Base-by-base conservation (phyloP, 2,113 vertebrate species). In the Monarcha castaneiventris region DNA sequence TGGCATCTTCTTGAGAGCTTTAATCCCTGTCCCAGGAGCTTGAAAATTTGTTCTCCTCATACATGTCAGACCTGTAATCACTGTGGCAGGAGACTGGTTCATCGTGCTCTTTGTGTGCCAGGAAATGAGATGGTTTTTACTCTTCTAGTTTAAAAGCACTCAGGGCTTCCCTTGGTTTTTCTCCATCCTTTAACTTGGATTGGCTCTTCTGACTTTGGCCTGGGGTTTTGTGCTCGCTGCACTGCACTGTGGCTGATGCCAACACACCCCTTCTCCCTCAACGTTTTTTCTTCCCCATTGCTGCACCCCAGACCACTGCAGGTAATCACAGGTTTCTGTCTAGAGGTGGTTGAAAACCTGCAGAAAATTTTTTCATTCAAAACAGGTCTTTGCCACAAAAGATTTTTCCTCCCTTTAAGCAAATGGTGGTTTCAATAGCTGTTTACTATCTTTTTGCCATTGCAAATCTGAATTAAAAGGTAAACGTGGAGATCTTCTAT, bases 391-490 rank as follows among this genome's bases (percentile, higher is more conserved):
- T 78, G 14, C 25, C 5, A 1, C 46, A 46, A 55, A 86, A 69
- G 3, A n/a, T 15, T 68, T 67, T 22, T 76, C 16, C 11, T 16
- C 37, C 13, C 16, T 62, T 39, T 46, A 59, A 74, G 43, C 41
- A 74, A 90, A 43, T 6, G 51, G 51, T 63, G 78, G 19, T 63
- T 93, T 81, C 83, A 85, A 61, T 63, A 52, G 72, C 78, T 90
- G 76, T 96, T 97, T 96, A 96, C 96, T 96, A 90, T 87, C n/a
- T 52, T 55, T 86, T 95, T 74, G 61, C 52, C 7, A 11, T 74
- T 84, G 56, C 86, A 92, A 89, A 90, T 92, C 64, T 67, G 76
- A 93, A 93, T 77, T 94, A 89, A 94, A 97, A 95, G 96, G 96
- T 96, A 94, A 92, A 95, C 2, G 3, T 93, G 85, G 68, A 92